Conservation (phyloP, 1,140 invertebrate species). For the Camponotus vicinus region DNA sequence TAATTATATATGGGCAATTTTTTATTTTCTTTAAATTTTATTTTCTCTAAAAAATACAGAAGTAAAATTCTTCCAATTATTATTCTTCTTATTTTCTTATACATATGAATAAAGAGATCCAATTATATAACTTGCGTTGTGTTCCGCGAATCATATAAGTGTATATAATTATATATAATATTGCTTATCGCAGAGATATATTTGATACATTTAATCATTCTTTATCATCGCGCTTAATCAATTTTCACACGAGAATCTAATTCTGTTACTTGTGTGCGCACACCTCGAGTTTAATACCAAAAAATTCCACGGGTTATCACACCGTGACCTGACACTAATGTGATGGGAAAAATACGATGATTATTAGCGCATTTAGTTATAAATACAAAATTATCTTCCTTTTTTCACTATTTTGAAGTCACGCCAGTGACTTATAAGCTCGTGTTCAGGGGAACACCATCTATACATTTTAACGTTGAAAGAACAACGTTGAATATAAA, state of each 20-base stretch:
- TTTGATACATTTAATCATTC: not conserved
- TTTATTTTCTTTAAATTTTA: too few species aligned
- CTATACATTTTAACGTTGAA: not conserved
- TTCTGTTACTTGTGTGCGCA: not conserved
- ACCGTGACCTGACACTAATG: not conserved
- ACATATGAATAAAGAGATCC: too few species aligned
- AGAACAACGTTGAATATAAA: not conserved
- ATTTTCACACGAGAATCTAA: slow-evolving; percentile 17
- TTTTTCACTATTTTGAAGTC: not conserved
- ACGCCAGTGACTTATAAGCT: not conserved
- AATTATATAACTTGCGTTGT: too few species aligned
- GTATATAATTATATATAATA: not conserved
- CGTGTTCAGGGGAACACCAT: not conserved
- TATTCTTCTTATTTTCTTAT: too few species aligned
- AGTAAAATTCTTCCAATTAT: too few species aligned
- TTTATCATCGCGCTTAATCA: slow-evolving; percentile 9
- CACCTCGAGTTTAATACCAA: not conserved
- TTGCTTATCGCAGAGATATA: not conserved
- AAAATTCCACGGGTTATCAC: slow-evolving; percentile 53
- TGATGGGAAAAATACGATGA: not conserved
- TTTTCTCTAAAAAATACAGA: not conserved
- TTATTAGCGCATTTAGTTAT: slow-evolving; percentile 12
- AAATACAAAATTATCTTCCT: slow-evolving; percentile 2
- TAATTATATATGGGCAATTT: too few species aligned
- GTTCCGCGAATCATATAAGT: not conserved